These are phyloP conservation scores for Arctia plantaginis DNA, from an alignment of 2,888 invertebrate genomes.

Conservation along the genomic window DNA sequence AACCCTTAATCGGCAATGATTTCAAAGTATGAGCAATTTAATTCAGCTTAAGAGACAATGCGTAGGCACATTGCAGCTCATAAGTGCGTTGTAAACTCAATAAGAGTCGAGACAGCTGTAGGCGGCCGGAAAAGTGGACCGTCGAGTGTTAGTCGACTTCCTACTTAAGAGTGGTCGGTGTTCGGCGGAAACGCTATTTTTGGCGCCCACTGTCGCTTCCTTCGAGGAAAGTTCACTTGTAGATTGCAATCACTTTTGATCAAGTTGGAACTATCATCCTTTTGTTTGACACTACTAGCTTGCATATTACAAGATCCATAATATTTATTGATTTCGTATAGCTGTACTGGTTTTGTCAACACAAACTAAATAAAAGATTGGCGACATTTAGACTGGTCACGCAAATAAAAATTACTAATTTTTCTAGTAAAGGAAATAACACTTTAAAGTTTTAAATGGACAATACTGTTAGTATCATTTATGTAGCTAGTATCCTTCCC, in stretches of 20 bases:
- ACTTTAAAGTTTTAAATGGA: constrained; percentile 33
- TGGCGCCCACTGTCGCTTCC: constrained; percentile 84
- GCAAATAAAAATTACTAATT: constrained; percentile 42
- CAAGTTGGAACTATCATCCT: constrained; percentile 51
- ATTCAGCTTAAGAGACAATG: constrained; percentile 80
- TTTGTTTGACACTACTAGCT: constrained; percentile 28
- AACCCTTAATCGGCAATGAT: constrained; percentile 68
- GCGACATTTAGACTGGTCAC: not conserved
- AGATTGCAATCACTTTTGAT: constrained; percentile 67
- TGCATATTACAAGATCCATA: not conserved
- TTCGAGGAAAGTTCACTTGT: constrained; percentile 81
- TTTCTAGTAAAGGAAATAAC: constrained; percentile 48
- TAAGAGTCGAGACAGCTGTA: constrained; percentile 81
- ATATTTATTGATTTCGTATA: constrained; percentile 1
- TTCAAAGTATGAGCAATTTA: constrained; percentile 81
- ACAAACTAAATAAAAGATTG: not conserved
- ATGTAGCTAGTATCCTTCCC: constrained; percentile 51
- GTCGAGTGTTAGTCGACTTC: constrained; percentile 80
- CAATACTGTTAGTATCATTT: constrained; percentile 42
- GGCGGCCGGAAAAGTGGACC: constrained; percentile 83
- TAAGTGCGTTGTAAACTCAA: constrained; percentile 84
- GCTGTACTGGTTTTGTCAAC: constrained; percentile 14
- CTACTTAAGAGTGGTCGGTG: constrained; percentile 80
- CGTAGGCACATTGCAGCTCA: constrained; percentile 80
- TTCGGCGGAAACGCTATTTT: constrained; percentile 85